Percentiles rank a stretch among this genome's conserved stretches.
phyloP scores from a whole-genome alignment of 1,140 invertebrate genomes.

The Pissodes strobi region DNA sequence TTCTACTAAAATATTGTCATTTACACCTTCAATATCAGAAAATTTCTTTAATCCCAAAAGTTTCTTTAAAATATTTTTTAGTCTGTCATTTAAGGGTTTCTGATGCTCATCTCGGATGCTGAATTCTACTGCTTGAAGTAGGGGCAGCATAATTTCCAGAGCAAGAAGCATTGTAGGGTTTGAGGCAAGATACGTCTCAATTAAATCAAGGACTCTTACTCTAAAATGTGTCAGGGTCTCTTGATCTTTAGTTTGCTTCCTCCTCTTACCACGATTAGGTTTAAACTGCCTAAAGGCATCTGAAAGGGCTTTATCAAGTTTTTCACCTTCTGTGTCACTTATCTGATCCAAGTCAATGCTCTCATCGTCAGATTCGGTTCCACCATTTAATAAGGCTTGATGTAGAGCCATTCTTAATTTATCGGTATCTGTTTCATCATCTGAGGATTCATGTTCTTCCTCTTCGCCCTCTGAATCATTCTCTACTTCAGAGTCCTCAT shows the following conservation, averaged over 20 bases:
- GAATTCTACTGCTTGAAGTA: constrained; percentile 69
- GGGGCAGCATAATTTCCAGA: constrained; percentile 68
- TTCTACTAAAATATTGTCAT: constrained; percentile 62
- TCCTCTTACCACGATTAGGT: constrained; percentile 62
- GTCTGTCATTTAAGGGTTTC: constrained; percentile 66
- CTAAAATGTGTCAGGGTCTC: constrained; percentile 71
- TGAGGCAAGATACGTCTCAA: constrained; percentile 72
- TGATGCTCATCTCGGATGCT: constrained; percentile 70
- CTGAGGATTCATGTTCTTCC: constrained; percentile 61
- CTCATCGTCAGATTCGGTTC: constrained; percentile 65
- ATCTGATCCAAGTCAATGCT: constrained; percentile 78
- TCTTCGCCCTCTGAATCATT: constrained; percentile 52
- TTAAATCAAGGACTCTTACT: constrained; percentile 69
- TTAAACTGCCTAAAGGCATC: constrained; percentile 71
- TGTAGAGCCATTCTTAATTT: constrained; percentile 67
- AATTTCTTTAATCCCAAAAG: constrained; percentile 67
- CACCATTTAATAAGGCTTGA: constrained; percentile 64
- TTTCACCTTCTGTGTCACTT: constrained; percentile 73
- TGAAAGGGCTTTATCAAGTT: constrained; percentile 70
- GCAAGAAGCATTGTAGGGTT: constrained; percentile 67
- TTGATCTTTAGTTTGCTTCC: constrained; percentile 69
- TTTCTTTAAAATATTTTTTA: constrained; percentile 66
- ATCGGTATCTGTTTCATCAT: constrained; percentile 68
- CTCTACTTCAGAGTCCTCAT: constrained; percentile 57
- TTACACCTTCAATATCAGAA: constrained; percentile 61